Conservation (phyloP, 2,888 invertebrate species). For the Carcina quercana region DNA sequence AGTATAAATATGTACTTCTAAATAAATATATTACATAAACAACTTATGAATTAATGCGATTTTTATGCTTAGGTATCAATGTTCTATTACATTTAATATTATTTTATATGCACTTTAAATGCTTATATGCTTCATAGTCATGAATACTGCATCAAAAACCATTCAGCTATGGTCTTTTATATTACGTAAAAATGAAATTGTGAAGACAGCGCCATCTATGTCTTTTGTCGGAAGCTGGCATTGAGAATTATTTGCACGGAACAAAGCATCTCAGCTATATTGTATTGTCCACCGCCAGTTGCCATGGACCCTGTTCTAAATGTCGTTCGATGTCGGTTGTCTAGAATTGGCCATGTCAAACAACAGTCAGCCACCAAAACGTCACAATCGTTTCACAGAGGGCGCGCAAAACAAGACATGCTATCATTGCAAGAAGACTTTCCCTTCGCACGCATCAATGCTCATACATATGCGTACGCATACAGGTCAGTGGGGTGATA, state of each 20-base stretch:
- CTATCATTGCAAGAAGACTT: conserved; percentile 80
- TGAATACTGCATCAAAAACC: too few species aligned
- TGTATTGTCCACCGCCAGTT: background rate
- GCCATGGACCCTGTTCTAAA: conserved; percentile 38
- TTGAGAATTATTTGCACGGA: too few species aligned
- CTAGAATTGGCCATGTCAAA: conserved; percentile 85
- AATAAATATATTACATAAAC: too few species aligned
- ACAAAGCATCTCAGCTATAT: background rate
- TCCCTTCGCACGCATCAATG: conserved; percentile 87
- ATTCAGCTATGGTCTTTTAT: too few species aligned
- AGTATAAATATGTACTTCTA: too few species aligned
- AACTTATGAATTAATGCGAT: too few species aligned
- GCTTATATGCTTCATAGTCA: too few species aligned
- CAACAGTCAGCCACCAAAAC: conserved; percentile 79
- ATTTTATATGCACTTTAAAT: too few species aligned
- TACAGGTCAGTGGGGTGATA: conserved; percentile 60
- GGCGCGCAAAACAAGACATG: conserved; percentile 77
- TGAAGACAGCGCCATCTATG: background rate
- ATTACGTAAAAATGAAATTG: too few species aligned
- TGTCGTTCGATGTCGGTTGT: conserved; percentile 68
- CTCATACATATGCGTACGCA: conserved; percentile 85
- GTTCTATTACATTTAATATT: too few species aligned
- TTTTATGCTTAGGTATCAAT: too few species aligned
- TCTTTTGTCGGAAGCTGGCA: background rate
- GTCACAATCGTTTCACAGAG: conserved; percentile 75